Percentiles rank a stretch among this genome's conserved stretches.
Conservation (phyloP, 2,888 invertebrate species). For the Eulithis prunata region DNA sequence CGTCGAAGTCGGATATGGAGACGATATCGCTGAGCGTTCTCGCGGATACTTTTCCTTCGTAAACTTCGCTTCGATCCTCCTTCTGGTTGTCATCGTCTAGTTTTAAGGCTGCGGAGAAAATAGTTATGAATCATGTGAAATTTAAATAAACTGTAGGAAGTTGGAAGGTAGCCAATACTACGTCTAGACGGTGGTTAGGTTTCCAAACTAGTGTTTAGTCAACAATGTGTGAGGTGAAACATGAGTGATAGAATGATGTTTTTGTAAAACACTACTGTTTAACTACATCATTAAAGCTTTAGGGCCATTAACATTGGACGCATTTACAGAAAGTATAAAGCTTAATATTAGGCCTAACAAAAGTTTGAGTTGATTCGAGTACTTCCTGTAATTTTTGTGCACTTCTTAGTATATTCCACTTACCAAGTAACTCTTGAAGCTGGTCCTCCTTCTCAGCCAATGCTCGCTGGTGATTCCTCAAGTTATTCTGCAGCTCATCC, state of each 20-base stretch:
- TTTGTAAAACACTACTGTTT: not conserved
- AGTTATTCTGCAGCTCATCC: constrained; percentile 87
- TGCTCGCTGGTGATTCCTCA: constrained; percentile 84
- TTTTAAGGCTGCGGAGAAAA: constrained; percentile 79
- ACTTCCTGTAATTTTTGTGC: not conserved
- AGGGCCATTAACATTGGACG: too few relatives aligned
- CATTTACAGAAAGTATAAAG: too few relatives aligned
- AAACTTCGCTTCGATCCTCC: constrained; percentile 71
- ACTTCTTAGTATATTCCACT: constrained; percentile 29
- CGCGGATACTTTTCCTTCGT: constrained; percentile 86
- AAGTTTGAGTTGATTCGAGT: too few relatives aligned
- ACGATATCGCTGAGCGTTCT: constrained; percentile 89
- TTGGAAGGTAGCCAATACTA: constrained; percentile 60
- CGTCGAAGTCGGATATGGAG: constrained; percentile 89
- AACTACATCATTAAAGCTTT: too few relatives aligned
- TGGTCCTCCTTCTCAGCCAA: constrained; percentile 73
- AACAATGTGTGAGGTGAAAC: constrained; percentile 8
- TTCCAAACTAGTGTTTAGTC: constrained; percentile 47
- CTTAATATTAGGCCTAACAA: too few relatives aligned
- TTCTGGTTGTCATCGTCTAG: constrained; percentile 83
- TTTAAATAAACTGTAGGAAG: constrained; percentile 52
- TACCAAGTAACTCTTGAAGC: constrained; percentile 73
- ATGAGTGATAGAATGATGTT: not conserved
- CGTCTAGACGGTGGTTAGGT: constrained; percentile 42
- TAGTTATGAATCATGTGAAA: constrained; percentile 51